Evolutionary conservation across 2,888 invertebrate genomes (phyloP).

Genomic region (Galeopsomyia nigrocyanea): DNA sequence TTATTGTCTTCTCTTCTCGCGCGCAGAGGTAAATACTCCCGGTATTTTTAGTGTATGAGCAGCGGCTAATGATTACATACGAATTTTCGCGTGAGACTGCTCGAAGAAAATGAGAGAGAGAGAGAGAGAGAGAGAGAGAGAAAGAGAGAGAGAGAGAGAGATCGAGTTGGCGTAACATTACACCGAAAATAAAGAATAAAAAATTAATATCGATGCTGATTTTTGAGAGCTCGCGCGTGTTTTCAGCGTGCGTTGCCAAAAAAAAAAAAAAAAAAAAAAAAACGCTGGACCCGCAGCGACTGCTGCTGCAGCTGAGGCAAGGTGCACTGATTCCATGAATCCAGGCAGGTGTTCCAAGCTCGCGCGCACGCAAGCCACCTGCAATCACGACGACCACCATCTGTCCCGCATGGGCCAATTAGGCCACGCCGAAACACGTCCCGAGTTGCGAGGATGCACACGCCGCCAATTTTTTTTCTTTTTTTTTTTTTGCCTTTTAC

Average conservation of each 20-base stretch:
- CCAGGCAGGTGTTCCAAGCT: conserved; percentile 48
- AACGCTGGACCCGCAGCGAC: conserved; percentile 21
- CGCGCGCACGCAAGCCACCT: conserved; percentile 63
- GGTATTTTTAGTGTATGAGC: too few relatives aligned
- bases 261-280: not conserved
- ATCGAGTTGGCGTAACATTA: not conserved
- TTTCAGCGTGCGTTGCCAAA: not conserved
- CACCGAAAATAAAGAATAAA: too few relatives aligned
- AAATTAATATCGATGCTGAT: too few relatives aligned
- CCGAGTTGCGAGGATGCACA: conserved; percentile 51
- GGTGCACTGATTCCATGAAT: conserved; percentile 59
- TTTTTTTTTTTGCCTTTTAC: not conserved
- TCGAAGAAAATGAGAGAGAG: not conserved
- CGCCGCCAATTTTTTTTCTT: conserved; percentile 38
- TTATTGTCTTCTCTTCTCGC: too few relatives aligned
- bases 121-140: conserved; percentile 2
- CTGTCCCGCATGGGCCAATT: conserved; percentile 61
- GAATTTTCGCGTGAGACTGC: too few relatives aligned
- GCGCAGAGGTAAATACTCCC: too few relatives aligned
- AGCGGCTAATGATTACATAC: too few relatives aligned
- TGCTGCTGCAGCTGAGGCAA: not conserved
- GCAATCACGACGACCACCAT: conserved; percentile 64
- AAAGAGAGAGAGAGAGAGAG: not conserved
- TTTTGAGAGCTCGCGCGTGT: not conserved
- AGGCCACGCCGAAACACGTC: conserved; percentile 61